Conservation (phyloP, 35 echinoderm and acorn worm species). For the Ophiothrix spiculata region DNA sequence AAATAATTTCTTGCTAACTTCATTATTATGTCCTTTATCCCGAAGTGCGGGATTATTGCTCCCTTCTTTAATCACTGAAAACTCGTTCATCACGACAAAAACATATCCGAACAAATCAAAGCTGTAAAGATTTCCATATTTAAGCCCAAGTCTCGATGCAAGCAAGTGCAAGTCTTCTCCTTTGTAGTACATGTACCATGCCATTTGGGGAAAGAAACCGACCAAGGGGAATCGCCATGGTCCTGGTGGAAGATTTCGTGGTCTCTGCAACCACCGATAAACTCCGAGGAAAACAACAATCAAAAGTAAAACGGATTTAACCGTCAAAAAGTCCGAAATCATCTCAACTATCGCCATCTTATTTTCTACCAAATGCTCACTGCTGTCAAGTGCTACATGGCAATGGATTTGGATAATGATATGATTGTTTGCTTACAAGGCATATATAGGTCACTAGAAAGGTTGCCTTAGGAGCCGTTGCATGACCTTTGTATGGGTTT, state of each 20-base stretch:
- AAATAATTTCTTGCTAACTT: neutral
- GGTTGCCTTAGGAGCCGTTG: too few relatives aligned
- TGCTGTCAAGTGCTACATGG: too few relatives aligned
- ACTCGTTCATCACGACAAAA: neutral
- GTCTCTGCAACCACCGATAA: slow-evolving; percentile 1
- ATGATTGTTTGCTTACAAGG: too few relatives aligned
- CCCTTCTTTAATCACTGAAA: neutral
- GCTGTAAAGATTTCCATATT: slow-evolving; percentile 36
- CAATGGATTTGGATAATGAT: too few relatives aligned
- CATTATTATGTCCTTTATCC: neutral
- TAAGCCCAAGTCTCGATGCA: slow-evolving; percentile 14
- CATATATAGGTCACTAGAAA: too few relatives aligned
- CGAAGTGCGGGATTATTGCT: neutral
- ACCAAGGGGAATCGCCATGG: slow-evolving; percentile 35
- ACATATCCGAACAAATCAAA: slow-evolving; percentile 15
- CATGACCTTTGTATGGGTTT: too few relatives aligned
- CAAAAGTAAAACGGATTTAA: neutral
- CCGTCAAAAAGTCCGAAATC: too few relatives aligned
- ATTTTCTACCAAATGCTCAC: too few relatives aligned
- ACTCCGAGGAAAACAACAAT: neutral
- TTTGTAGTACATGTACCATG: neutral
- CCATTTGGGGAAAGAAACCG: slow-evolving; percentile 33
- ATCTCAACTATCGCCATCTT: too few relatives aligned
- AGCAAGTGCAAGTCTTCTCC: slow-evolving; percentile 34
- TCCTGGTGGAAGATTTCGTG: slow-evolving; percentile 47